Evolutionary conservation across 2,888 invertebrate genomes (phyloP), one percentile per base, ranked within the genome.

Genomic region (Melanargia galathea): DNA sequence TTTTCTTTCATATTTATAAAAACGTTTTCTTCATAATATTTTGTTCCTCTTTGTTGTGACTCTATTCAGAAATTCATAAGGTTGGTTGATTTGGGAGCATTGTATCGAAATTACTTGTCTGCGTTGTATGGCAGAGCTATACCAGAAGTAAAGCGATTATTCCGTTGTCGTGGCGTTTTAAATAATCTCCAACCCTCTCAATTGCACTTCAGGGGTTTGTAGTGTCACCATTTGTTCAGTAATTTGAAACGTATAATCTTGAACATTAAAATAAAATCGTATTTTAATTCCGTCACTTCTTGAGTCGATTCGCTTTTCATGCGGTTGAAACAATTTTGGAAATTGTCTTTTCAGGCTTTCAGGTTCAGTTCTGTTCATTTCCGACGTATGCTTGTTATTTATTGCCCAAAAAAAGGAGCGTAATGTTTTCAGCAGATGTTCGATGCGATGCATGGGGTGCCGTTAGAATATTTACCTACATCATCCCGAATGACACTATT

Each of bases 151-250:
- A 58, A n/a, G 48, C 46, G 60, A 51, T 61, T 64, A 55, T 59
- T 59, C 49, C 26, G 40, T 43, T 49, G 48, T 18, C 30, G 40
- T 40, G 11, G 46, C 35, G 54, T 62, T 60, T 60, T 45, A 52
- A 60, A 52, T 60, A 60, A 51, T 60, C 40, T 52, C 38, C 43
- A 52, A 52, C 60, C 60, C 60, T 59, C 59, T 35, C 51, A 40
- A 51, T 59, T 59, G 49, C 35, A 48, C 58, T 58, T 48, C 6
- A 26, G 40, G 38, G 24, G 13, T 35, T 40, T 16, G 49, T 59
- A 59, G 49, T n/a, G 51, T 13, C 7, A 51, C 59, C 59, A 59
- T 18, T 20, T 22, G 0, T 20, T 46, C 8, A 6, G 16, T 26
- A 43, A 43, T 43, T 45, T 43, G 18, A 56, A 26, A 43, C 11